These are phyloP conservation scores for Malurus leucopterus DNA, from an alignment of 2,797 vertebrate genomes.

Conservation along the genomic window DNA sequence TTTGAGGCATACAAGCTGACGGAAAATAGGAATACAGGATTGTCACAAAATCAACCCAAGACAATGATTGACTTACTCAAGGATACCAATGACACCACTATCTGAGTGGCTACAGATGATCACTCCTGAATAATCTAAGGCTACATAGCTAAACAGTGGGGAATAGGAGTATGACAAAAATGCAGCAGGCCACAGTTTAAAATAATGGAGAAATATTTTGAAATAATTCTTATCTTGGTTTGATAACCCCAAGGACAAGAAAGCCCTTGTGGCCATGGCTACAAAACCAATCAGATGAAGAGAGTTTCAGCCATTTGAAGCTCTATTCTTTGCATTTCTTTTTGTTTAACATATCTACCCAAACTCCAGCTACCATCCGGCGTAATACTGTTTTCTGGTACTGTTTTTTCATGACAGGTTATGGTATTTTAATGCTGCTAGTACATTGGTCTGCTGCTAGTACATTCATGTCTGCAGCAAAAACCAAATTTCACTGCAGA, in stretches of 20 bases:
- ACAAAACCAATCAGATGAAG: not conserved
- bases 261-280: not conserved
- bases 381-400: not conserved
- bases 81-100: not conserved
- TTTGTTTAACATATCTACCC: not conserved
- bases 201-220: not conserved
- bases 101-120: conserved; percentile 28
- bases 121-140: not conserved
- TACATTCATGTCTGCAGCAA: not conserved
- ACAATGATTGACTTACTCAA: not conserved
- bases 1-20: too few species aligned
- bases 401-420: not conserved
- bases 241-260: not conserved
- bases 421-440: not conserved
- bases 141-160: not conserved
- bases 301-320: not conserved
- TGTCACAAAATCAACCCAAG: too few species aligned
- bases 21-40: too few species aligned
- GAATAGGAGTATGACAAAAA: not conserved
- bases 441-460: not conserved
- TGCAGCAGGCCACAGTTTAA: not conserved
- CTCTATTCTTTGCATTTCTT: not conserved
- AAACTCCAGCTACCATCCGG: not conserved
- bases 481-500: conserved; percentile 9
- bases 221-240: not conserved